Evolutionary conservation across 2,797 vertebrate genomes (phyloP), one percentile per base, ranked within the genome.

Genomic region (Enteromius afrohamiltoni): DNA sequence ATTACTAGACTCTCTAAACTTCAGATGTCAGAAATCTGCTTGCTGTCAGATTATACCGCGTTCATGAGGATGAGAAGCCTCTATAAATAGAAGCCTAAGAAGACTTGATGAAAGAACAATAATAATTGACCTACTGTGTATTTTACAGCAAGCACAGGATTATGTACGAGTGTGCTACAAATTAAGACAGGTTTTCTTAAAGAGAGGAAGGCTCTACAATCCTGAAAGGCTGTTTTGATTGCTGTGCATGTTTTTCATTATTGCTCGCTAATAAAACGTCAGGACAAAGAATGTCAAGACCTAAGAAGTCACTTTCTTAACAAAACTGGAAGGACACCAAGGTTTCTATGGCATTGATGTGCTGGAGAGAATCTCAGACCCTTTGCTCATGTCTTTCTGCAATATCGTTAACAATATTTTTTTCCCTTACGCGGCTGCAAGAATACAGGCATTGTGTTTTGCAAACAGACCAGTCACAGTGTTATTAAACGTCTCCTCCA

Each of bases 401-500:
- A 71, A 68, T 82, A 84, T 80, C 47, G 74, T 64, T 21, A 26
- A 51, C 34, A 64, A 55, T 40, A 53, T 86, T 84, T 82, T 60
- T 82, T 64, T 70, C 45, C 21, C 26, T 40, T 49, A 69, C 77
- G 77, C 31, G 29, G 49, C 31, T 79, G 19, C 71, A 87, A 83
- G 71, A 86, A 88, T 79, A 80, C 79, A 40, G 75, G 55, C 79
- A 83, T 86, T 88, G 82, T 87, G 84, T 85, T 86, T 69, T 84
- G 58, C 55, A 71, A 87, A 76, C 40, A 53, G 77, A 87, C 80
- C 86, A 84, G 58, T 51, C 67, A 85, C 29, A 65, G 7, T 53
- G 58, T 51, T 78, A 73, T 55, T 78, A 76, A 87, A 81, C 64
- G 29, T 16, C 47, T 77, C 42, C 58, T 64, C 31, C n/a, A 62